Evolutionary conservation across 2,113 vertebrate species (phyloP), one percentile per base, ranked within the genome.

Genomic region (Corythornis vintsioides): DNA sequence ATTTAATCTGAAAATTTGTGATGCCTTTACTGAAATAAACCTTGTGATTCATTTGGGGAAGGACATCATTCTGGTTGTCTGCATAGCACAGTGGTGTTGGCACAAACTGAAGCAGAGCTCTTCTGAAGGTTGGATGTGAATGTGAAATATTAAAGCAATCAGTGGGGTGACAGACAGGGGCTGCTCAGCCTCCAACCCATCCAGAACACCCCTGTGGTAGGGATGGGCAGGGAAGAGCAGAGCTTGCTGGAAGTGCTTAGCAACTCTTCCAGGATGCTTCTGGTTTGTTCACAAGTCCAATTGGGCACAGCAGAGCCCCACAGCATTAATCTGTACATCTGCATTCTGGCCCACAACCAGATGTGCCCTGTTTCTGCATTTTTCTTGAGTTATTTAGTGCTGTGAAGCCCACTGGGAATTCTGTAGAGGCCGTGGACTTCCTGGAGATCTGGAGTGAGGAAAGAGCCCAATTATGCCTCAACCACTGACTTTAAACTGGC

Each of bases 31-130:
- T 64, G 65, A 64, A 90, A 81, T 31, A 59, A 60, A 52, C 18
- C 13, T 64, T 47, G 21, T 38, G 29, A 53, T 71, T 83, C 3
- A 7, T 79, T 57, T 56, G 25, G 18, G 26, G 33, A 77, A 70
- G 7, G 16, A 19, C 25, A 61, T 35, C 0, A 0, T 53, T 53
- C 16, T 0, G 0, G 21, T 63, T 71, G 35, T 47, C 70, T 78
- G 45, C 25, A 45, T 11, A 57, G 61, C n/a, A 12, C 11, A 10
- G 5, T 5, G 57, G 47, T 31, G 26, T 57, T 79, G 52, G 12
- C n/a, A 35, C 24, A n/a, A 86, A 52, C 47, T 70, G 28, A 64
- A 84, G 50, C 0, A 38, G 57, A 71, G 10, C 29, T 71, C 29
- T 7, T 75, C 66, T 83, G 72, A 74, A 79, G 47, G n/a, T 19